phyloP scores from a whole-genome alignment of 2,113 vertebrate genomes.

The Acrocephalus kingi region DNA sequence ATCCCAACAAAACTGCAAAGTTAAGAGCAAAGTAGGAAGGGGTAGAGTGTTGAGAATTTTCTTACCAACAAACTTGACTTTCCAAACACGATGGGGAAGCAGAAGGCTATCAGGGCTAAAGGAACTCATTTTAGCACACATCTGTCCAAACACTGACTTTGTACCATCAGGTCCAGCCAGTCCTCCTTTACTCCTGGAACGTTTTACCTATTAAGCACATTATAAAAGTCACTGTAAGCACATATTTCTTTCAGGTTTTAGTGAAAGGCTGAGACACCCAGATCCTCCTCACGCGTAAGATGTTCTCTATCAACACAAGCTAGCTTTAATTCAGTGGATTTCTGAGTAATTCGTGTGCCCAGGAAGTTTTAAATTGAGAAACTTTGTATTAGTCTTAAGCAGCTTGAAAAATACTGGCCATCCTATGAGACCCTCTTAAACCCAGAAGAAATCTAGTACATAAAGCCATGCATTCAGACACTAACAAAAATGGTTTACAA shows the following conservation, averaged over 20 bases:
- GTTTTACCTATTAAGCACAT: conserved; percentile 85
- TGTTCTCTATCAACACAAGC: background rate
- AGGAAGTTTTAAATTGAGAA: background rate
- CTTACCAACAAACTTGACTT: conserved; percentile 98
- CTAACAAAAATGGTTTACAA: background rate
- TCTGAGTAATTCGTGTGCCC: background rate
- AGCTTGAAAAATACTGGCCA: background rate
- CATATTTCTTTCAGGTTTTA: background rate
- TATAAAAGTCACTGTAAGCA: background rate
- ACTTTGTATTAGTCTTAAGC: background rate
- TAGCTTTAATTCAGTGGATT: background rate
- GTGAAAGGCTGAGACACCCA: background rate
- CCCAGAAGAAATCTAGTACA: background rate
- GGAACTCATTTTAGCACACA: conserved; percentile 98
- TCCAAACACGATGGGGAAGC: conserved; percentile 97
- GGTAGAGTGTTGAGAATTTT: background rate
- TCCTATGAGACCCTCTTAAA: background rate
- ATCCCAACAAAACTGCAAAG: background rate
- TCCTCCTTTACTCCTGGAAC: conserved; percentile 98
- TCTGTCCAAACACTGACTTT: conserved; percentile 98
- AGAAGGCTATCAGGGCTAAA: conserved; percentile 96
- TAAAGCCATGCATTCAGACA: background rate
- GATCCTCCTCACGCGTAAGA: background rate
- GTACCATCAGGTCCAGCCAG: conserved; percentile 96
- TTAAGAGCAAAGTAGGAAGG: background rate